These are phyloP conservation scores for Leptatherina wallacei DNA, from an alignment of 2,797 vertebrate genomes.

Conservation along the genomic window DNA sequence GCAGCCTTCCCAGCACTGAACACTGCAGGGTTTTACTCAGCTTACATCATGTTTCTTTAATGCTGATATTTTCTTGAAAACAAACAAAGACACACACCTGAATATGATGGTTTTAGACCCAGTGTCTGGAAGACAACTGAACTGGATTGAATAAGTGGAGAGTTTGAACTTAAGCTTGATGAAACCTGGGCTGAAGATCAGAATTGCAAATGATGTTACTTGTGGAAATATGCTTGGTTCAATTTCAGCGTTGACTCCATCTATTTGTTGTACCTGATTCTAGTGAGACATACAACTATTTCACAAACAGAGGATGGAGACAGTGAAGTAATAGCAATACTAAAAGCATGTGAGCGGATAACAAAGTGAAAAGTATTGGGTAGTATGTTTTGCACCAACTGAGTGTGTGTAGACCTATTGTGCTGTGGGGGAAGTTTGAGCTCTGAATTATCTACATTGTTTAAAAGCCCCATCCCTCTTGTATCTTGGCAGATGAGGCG, in stretches of 20 bases:
- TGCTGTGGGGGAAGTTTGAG: constrained; percentile 45
- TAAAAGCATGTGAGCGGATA: constrained; percentile 52
- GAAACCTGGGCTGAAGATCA: constrained; percentile 25
- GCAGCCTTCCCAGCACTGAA: constrained; percentile 55
- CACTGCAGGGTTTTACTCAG: constrained; percentile 53
- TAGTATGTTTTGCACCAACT: constrained; percentile 31
- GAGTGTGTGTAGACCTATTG: constrained; percentile 39
- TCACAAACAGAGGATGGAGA: neutral
- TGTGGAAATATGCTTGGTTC: constrained; percentile 20
- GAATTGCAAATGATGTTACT: constrained; percentile 51
- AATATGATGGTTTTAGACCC: constrained; percentile 14
- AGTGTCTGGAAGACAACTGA: constrained; percentile 33
- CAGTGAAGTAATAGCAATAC: constrained; percentile 46
- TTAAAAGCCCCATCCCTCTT: constrained; percentile 69
- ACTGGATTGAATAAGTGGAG: constrained; percentile 44
- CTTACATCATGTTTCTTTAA: constrained; percentile 55
- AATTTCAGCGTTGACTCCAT: neutral
- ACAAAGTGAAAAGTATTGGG: constrained; percentile 49
- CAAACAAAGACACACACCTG: constrained; percentile 34
- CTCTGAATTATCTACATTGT: constrained; percentile 74
- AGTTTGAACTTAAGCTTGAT: constrained; percentile 33
- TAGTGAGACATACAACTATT: constrained; percentile 73
- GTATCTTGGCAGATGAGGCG: constrained; percentile 65
- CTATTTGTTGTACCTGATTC: constrained; percentile 44
- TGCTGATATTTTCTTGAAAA: constrained; percentile 43